phyloP scores from a whole-genome alignment of 2,888 invertebrate species.

The Acholoe squamosa region DNA sequence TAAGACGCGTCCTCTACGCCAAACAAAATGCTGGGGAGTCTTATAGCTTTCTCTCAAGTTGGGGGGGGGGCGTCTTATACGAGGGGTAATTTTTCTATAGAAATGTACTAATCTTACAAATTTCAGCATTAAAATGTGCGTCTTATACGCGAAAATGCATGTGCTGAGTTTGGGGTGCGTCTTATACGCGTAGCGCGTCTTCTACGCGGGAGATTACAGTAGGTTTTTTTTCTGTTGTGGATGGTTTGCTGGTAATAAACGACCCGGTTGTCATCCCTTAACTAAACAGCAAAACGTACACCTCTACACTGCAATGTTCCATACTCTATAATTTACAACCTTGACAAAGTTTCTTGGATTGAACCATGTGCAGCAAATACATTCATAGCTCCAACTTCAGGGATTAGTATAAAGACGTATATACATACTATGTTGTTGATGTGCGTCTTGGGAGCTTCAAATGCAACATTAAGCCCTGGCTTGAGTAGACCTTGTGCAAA shows the following conservation, averaged over 20 bases:
- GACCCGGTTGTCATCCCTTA: not conserved
- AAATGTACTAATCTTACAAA: too few relatives aligned
- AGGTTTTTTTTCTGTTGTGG: too few relatives aligned
- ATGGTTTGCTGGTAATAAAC: not conserved
- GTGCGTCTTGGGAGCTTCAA: conserved; percentile 86
- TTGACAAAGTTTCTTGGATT: not conserved
- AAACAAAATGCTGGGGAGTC: too few relatives aligned
- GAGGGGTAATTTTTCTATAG: too few relatives aligned
- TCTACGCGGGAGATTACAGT: too few relatives aligned
- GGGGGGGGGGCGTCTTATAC: too few relatives aligned
- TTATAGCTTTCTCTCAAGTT: too few relatives aligned
- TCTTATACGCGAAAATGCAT: too few relatives aligned
- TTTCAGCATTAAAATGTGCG: too few relatives aligned
- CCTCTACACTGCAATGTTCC: not conserved
- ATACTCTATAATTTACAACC: not conserved
- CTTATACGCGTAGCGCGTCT: too few relatives aligned
- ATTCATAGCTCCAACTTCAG: not conserved
- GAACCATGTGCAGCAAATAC: not conserved
- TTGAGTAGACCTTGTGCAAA: conserved; percentile 93
- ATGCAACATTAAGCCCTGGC: conserved; percentile 89
- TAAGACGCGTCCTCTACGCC: too few relatives aligned
- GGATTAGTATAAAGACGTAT: not conserved
- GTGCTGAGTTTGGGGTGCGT: too few relatives aligned
- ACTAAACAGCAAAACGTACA: not conserved
- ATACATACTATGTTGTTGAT: conserved; percentile 90